Evolutionary conservation across 2,113 vertebrate genomes (phyloP), one percentile per base, ranked within the genome.

Genomic region (Trematocara variabile): DNA sequence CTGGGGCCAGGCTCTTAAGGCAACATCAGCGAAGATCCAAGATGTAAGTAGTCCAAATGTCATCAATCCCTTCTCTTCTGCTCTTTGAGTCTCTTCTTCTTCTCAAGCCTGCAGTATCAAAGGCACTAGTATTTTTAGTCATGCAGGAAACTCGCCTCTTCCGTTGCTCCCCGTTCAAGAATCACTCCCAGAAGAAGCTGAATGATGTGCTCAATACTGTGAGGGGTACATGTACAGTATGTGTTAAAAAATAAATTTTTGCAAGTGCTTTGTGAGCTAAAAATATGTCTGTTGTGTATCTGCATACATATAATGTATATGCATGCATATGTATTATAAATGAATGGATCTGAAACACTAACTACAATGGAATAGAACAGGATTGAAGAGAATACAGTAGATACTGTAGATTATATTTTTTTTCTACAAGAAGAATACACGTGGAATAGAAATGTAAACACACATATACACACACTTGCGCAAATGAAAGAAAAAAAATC

Each of bases 1-100:
- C 65, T 99, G 98, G 98, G 96, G 97, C 6, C 96, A 18, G 77
- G 95, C 96, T 87, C 88, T 99, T 13, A 97, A 95, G 79, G 93
- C 95, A 18, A 33, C 96, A 6, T 97, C 97, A 4, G 96, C 96
- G 79, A 97, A 96, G 89, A 68, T 98, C 83, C 97, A 95, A 93
- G 92, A 97, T 91, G 98, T 98, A 95, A 96, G 95, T 91, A 77
- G 7, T 22, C 58, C 77, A 33, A 73, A 80, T 56, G 70, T 54
- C 41, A 56, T 86, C 53, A 5, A 28, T 81, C 75, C 82, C 41
- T 16, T 78, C 41, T 58, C 8, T 68, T 48, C 53, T 39, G 9
- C 68, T 77, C 73, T 53, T 41, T 48, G 53, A 5, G 48, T 73
- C 20, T 52, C 12, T 12, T 20, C 48, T 55, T 55, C 52, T 84